Evolutionary conservation across 2,888 invertebrate genomes (phyloP).

Genomic region (Omphaloscelis lunosa): DNA sequence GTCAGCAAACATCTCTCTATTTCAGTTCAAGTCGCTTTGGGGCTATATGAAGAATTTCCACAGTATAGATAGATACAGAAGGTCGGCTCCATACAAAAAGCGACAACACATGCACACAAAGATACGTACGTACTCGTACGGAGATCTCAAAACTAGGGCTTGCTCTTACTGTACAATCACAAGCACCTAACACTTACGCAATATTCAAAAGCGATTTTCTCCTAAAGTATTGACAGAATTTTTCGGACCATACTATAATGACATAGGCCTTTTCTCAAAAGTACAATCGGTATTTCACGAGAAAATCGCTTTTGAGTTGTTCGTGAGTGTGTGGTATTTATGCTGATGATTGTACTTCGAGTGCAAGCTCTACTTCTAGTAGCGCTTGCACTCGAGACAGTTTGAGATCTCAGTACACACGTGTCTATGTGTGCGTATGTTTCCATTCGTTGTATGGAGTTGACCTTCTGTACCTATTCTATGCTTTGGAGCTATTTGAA

Average conservation of each 20-base stretch:
- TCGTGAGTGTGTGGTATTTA: not conserved
- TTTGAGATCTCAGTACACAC: too few relatives aligned
- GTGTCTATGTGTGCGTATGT: not conserved
- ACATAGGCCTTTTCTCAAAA: not conserved
- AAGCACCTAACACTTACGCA: not conserved
- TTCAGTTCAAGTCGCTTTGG: constrained; percentile 37
- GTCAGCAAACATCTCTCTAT: constrained; percentile 61
- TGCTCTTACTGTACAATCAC: not conserved
- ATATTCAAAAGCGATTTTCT: not conserved
- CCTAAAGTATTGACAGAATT: not conserved
- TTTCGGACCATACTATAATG: not conserved
- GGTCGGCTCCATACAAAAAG: not conserved
- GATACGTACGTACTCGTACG: not conserved
- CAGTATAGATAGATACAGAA: constrained; percentile 17
- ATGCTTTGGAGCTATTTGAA: constrained; percentile 28
- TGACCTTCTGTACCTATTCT: not conserved
- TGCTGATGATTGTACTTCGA: too few relatives aligned
- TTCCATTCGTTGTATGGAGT: not conserved
- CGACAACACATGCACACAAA: not conserved
- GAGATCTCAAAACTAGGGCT: too few relatives aligned
- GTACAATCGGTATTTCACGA: not conserved
- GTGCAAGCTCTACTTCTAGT: too few relatives aligned
- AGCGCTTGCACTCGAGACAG: too few relatives aligned
- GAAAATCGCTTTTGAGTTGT: not conserved
- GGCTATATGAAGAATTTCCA: constrained; percentile 34